These are phyloP conservation scores for Netelia inedita DNA, from an alignment of 2,888 invertebrate species.

Conservation along the genomic window DNA sequence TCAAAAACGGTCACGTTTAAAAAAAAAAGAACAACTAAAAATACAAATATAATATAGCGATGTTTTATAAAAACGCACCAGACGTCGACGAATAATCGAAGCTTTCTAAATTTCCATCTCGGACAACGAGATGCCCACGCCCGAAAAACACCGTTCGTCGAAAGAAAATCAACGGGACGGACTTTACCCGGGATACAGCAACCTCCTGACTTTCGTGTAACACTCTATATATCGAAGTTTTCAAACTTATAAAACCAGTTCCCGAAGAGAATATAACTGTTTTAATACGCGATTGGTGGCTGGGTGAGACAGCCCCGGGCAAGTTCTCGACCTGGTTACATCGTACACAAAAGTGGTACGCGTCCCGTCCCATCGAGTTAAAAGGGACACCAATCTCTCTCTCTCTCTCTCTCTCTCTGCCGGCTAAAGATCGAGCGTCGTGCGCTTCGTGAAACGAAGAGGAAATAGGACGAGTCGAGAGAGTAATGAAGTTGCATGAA, in stretches of 20 bases:
- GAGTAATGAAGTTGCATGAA: background rate
- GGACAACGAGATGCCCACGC: background rate
- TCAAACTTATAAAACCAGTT: conserved; percentile 43
- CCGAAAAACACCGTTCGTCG: background rate
- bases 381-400: background rate
- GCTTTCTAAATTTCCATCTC: background rate
- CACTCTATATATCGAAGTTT: background rate
- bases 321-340: conserved; percentile 38
- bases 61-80: too few relatives aligned
- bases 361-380: background rate
- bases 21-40: too few relatives aligned
- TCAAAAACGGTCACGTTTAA: too few relatives aligned
- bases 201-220: background rate
- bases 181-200: background rate
- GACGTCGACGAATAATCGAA: background rate
- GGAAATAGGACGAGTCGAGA: background rate
- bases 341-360: conserved; percentile 21
- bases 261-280: conserved; percentile 50
- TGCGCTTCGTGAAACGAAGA: background rate
- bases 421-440: too few relatives aligned
- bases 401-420: too few relatives aligned
- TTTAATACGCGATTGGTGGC: conserved; percentile 24
- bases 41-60: too few relatives aligned
- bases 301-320: conserved; percentile 19
- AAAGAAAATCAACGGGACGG: background rate